A percentile compares a stretch with the other conserved stretches of the same genome.
Evolutionary conservation across 2,113 vertebrate genomes (phyloP).

Genomic region (Petrocephalus zakoni): DNA sequence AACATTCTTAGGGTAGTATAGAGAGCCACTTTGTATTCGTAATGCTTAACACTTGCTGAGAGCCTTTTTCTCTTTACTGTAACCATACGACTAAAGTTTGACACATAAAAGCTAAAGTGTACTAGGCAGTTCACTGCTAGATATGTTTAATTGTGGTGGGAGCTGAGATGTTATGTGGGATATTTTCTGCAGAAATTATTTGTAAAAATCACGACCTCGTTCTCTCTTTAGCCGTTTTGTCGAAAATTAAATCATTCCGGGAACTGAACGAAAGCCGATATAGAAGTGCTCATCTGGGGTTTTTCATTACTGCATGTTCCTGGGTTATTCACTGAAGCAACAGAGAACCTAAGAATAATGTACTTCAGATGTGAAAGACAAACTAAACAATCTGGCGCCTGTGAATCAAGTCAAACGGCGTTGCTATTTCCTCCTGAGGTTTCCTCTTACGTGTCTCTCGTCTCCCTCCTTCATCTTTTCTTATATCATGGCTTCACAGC

Average conservation of each 20-base stretch:
- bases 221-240: background rate
- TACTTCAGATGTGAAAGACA: constrained; percentile 24
- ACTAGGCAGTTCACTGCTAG: background rate
- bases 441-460: constrained; percentile 16
- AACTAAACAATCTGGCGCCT: constrained; percentile 15
- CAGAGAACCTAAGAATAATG: constrained; percentile 4
- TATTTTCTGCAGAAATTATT: background rate
- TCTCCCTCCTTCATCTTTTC: constrained; percentile 7
- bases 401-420: background rate
- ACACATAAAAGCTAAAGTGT: background rate
- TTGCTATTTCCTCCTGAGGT: constrained; percentile 2
- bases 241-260: background rate
- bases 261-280: background rate
- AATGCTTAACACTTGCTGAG: background rate
- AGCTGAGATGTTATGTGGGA: background rate
- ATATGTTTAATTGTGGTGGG: background rate
- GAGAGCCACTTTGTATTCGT: background rate
- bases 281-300: background rate
- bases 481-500: background rate
- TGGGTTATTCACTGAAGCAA: background rate
- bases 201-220: background rate
- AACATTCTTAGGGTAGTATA: background rate
- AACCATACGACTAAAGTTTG: background rate
- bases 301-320: constrained; percentile 9
- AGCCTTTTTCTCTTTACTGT: background rate